Evolutionary conservation across 2,888 invertebrate species (phyloP).

Genomic region (Frankliniella fusca): DNA sequence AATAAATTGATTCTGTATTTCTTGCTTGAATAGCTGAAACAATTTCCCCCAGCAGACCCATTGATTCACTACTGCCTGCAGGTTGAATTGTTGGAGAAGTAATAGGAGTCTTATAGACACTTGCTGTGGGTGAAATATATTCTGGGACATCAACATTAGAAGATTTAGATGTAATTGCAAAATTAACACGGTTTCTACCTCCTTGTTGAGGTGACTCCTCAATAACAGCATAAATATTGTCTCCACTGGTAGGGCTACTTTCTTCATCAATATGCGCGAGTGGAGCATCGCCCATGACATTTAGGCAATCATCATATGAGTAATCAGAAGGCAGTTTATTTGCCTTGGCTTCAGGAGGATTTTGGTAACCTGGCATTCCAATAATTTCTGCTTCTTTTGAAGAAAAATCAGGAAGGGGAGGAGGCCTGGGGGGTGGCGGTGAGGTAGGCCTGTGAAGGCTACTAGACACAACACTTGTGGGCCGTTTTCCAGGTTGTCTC

Average conservation of each 20-base stretch:
- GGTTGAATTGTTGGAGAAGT: slow-evolving; percentile 26
- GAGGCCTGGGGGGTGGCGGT: slow-evolving; percentile 47
- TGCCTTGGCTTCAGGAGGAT: slow-evolving; percentile 48
- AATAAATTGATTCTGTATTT: slow-evolving; percentile 83
- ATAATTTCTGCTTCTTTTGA: neutral
- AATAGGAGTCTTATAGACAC: slow-evolving; percentile 7
- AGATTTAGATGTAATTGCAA: neutral
- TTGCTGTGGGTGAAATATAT: neutral
- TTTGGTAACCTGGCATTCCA: slow-evolving; percentile 56
- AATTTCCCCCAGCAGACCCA: slow-evolving; percentile 79
- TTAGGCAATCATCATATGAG: slow-evolving; percentile 72
- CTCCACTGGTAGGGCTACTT: slow-evolving; percentile 54
- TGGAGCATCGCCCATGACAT: slow-evolving; percentile 53
- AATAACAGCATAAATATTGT: slow-evolving; percentile 83
- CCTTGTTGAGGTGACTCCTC: slow-evolving; percentile 61
- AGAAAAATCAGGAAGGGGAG: slow-evolving; percentile 45
- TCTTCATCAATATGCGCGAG: slow-evolving; percentile 60
- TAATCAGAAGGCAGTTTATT: slow-evolving; percentile 47
- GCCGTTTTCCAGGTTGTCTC: slow-evolving; percentile 66
- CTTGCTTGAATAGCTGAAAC: slow-evolving; percentile 82
- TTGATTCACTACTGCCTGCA: slow-evolving; percentile 54
- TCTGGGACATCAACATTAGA: slow-evolving; percentile 3
- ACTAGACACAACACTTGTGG: slow-evolving; percentile 73
- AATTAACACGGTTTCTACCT: neutral
- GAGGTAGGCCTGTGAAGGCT: slow-evolving; percentile 59